Evolutionary conservation across 2,888 invertebrate species (phyloP).

Genomic region (Uropetala carovei): DNA sequence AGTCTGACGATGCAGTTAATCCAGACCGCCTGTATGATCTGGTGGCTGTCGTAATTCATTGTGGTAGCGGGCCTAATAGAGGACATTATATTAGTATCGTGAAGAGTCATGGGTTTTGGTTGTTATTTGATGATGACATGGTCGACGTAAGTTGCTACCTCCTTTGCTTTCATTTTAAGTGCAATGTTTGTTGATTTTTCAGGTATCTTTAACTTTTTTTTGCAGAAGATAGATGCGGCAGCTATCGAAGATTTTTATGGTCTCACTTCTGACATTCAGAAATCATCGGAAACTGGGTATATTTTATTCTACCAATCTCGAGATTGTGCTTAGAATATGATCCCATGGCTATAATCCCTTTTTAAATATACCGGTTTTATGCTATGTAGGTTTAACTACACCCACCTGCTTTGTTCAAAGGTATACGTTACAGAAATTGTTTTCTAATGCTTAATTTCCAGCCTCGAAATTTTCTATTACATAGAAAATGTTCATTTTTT

Average conservation of each 20-base stretch:
- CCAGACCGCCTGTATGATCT: slow-evolving; percentile 98
- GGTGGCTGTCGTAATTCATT: slow-evolving; percentile 99
- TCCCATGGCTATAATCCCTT: slow-evolving; percentile 28
- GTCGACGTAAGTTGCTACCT: slow-evolving; percentile 92
- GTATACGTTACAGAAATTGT: slow-evolving; percentile 31
- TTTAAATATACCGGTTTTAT: slow-evolving; percentile 51
- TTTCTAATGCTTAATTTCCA: slow-evolving; percentile 52
- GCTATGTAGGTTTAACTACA: slow-evolving; percentile 49
- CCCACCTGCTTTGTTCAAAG: slow-evolving; percentile 43
- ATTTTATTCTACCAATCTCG: slow-evolving; percentile 99
- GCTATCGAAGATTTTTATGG: slow-evolving; percentile 99
- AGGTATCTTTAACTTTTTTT: slow-evolving; percentile 70
- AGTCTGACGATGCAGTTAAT: slow-evolving; percentile 99
- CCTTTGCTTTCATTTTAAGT: background rate
- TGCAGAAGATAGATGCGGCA: slow-evolving; percentile 98
- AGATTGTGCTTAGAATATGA: slow-evolving; percentile 79
- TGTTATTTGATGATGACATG: slow-evolving; percentile 99
- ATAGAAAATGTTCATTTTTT: slow-evolving; percentile 53
- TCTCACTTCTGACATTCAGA: slow-evolving; percentile 98
- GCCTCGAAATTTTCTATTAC: slow-evolving; percentile 55
- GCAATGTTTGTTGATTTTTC: background rate
- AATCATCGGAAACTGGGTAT: slow-evolving; percentile 99
- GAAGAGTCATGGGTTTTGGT: slow-evolving; percentile 99
- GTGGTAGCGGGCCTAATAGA: slow-evolving; percentile 98
- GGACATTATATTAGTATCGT: slow-evolving; percentile 99